A percentile compares a stretch with the other conserved stretches of the same genome.
phyloP scores from a whole-genome alignment of 2,113 vertebrate genomes.

The Indri indri region DNA sequence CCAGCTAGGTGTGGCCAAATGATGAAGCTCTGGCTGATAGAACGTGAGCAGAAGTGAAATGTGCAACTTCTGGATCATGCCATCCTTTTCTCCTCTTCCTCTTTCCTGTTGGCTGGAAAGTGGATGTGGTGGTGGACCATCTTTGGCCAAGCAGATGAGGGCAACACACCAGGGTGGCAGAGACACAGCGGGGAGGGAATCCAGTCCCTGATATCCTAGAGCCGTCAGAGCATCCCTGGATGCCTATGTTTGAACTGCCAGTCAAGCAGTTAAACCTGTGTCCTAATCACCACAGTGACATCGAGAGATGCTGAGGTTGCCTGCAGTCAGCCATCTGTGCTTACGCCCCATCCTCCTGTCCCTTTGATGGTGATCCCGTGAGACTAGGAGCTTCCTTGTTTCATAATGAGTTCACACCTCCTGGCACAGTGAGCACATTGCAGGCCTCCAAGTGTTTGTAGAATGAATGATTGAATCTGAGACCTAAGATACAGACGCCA shows the following conservation, averaged over 20 bases:
- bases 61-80: fast-evolving
- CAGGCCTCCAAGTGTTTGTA: neutral
- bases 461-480: neutral
- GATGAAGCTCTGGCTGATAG: neutral
- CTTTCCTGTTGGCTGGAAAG: neutral
- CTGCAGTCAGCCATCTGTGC: fast-evolving
- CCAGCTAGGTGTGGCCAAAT: neutral
- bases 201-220: neutral
- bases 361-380: neutral
- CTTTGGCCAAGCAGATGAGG: neutral
- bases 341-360: neutral
- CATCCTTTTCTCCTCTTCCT: neutral
- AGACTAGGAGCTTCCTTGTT: neutral
- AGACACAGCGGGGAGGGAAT: neutral
- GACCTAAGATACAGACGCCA: too few species aligned
- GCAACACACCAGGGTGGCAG: neutral
- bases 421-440: neutral
- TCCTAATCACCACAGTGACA: too few species aligned
- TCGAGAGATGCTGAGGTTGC: neutral
- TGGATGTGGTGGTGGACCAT: neutral
- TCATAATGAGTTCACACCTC: neutral
- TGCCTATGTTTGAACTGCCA: neutral
- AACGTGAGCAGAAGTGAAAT: neutral
- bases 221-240: neutral
- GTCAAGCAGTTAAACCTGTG: neutral